Conservation (phyloP, 30 jellyfish, hydroid and myxozoan genomes). For the Haliclystus octoradiatus region DNA sequence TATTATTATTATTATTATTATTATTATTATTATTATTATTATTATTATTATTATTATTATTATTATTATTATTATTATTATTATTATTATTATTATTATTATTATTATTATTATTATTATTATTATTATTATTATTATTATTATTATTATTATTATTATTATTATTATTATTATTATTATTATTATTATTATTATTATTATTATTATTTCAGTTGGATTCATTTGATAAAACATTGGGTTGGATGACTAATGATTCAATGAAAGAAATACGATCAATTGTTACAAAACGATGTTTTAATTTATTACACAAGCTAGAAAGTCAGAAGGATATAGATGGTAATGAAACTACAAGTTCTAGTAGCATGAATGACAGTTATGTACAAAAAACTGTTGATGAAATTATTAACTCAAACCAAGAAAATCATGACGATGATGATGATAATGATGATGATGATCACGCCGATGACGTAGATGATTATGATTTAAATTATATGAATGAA, state of each 20-base stretch:
- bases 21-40: background rate
- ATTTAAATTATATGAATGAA: background rate
- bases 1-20: background rate
- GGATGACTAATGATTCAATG: constrained; percentile 57
- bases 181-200: background rate
- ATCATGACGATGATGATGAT: constrained; percentile 11
- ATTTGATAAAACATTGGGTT: constrained; percentile 78
- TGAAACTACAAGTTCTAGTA: background rate
- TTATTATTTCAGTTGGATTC: background rate
- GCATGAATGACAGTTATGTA: background rate
- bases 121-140: background rate
- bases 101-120: background rate
- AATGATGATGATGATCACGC: constrained; percentile 8
- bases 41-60: background rate
- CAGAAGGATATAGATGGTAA: background rate
- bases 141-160: background rate
- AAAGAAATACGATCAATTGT: constrained; percentile 33
- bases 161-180: background rate
- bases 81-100: background rate
- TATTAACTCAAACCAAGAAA: constrained; percentile 1
- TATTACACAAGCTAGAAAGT: constrained; percentile 6
- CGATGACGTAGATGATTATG: background rate
- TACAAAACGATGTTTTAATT: constrained; percentile 48
- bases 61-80: background rate
- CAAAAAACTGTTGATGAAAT: constrained; percentile 1